Evolutionary conservation across 2,113 vertebrate species (phyloP).

Genomic region (Phylloscopus trochiloides): DNA sequence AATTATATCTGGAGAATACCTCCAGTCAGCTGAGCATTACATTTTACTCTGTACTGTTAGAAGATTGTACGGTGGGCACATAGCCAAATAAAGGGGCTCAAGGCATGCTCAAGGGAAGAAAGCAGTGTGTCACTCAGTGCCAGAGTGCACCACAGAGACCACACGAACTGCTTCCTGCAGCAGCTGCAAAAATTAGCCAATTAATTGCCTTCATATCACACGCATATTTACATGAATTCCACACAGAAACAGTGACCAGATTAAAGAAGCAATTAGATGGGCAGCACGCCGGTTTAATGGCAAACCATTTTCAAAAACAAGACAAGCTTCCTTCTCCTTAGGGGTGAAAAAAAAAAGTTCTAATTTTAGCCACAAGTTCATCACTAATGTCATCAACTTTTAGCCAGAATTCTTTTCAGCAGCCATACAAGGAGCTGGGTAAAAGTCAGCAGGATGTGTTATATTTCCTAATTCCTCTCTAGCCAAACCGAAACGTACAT

Average conservation of each 20-base stretch:
- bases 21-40: neutral
- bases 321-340: neutral
- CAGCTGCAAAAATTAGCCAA: neutral
- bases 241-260: fast-evolving
- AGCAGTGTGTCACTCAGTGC: neutral
- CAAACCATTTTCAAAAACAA: neutral
- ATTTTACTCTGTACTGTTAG: neutral
- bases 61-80: neutral
- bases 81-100: neutral
- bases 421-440: neutral
- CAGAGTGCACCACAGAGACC: neutral
- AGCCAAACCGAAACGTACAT: fast-evolving
- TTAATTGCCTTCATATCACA: neutral
- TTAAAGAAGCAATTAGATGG: neutral
- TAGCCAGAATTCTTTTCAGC: neutral
- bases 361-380: neutral
- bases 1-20: neutral
- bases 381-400: neutral
- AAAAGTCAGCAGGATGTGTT: neutral
- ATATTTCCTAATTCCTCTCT: neutral
- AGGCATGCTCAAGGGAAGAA: neutral
- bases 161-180: neutral
- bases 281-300: neutral
- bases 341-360: neutral
- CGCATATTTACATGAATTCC: neutral